phyloP scores from a whole-genome alignment of 1,140 invertebrate genomes.

The Macrobrachium nipponense region DNA sequence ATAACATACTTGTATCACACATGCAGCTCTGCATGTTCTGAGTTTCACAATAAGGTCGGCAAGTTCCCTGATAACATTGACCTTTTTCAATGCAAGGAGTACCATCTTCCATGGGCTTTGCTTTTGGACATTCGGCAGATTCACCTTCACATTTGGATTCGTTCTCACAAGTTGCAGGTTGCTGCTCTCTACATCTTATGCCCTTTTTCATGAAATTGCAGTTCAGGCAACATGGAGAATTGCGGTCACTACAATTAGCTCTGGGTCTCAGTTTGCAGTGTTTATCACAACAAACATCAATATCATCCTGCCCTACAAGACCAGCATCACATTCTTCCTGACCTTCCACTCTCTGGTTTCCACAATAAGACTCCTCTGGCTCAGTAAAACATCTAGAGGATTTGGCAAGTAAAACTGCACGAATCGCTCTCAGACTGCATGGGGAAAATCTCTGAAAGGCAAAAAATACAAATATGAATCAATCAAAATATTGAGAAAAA shows the following conservation, averaged over 20 bases:
- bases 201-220: conserved; percentile 83
- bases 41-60: conserved; percentile 92
- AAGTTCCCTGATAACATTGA: conserved; percentile 85
- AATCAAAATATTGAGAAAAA: not conserved
- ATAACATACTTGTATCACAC: conserved; percentile 86
- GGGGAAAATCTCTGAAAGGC: conserved; percentile 87
- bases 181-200: conserved; percentile 86
- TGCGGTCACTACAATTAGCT: conserved; percentile 92
- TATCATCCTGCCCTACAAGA: conserved; percentile 90
- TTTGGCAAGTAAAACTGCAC: conserved; percentile 92
- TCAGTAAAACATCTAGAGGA: conserved; percentile 92
- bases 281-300: conserved; percentile 91
- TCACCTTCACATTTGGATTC: conserved; percentile 81
- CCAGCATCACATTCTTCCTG: conserved; percentile 96
- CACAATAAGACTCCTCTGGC: conserved; percentile 94
- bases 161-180: conserved; percentile 89
- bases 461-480: not conserved
- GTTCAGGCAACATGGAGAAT: conserved; percentile 92
- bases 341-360: conserved; percentile 91
- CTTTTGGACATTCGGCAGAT: conserved; percentile 80
- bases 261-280: conserved; percentile 88
- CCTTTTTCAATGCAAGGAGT: conserved; percentile 90
- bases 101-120: conserved; percentile 87
- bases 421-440: conserved; percentile 91
- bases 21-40: conserved; percentile 92